A percentile compares a stretch with the other conserved stretches of the same genome.
Evolutionary conservation across 2,888 invertebrate genomes (phyloP).

Genomic region (Lathronympha strigana): DNA sequence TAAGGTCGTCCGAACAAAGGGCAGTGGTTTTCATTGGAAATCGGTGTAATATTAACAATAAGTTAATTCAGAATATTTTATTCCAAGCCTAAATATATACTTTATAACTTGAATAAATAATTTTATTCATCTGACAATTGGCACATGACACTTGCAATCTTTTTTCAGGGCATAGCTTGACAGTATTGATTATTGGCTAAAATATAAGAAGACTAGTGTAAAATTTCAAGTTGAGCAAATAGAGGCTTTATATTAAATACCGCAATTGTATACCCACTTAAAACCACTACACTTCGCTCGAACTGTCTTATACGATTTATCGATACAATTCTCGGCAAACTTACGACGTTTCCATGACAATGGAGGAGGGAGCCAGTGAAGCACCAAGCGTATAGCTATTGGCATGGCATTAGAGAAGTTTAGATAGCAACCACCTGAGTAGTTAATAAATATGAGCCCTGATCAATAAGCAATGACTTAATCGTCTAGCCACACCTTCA

Average conservation of each 20-base stretch:
- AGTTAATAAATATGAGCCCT: not conserved
- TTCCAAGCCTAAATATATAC: not conserved
- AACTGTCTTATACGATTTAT: slow-evolving; percentile 23
- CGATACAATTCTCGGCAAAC: slow-evolving; percentile 28
- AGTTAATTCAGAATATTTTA: not conserved
- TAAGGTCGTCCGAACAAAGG: not conserved
- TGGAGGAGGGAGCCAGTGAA: not conserved
- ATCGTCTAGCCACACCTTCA: slow-evolving; percentile 12
- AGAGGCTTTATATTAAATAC: not conserved
- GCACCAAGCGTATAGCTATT: not conserved
- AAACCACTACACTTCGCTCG: slow-evolving; percentile 26
- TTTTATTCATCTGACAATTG: not conserved
- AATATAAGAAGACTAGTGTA: not conserved
- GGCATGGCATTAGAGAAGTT: too few species aligned
- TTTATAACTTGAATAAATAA: too few species aligned
- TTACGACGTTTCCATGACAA: slow-evolving; percentile 6
- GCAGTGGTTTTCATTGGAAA: slow-evolving; percentile 8
- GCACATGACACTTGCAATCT: not conserved
- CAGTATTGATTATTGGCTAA: not conserved
- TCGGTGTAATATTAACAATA: not conserved
- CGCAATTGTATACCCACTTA: not conserved
- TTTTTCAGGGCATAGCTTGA: not conserved
- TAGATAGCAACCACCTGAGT: too few species aligned
- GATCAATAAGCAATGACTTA: not conserved
- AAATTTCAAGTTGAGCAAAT: not conserved